Evolutionary conservation across 1,140 invertebrate genomes (phyloP), one percentile per base, ranked within the genome.

Genomic region (Microplitis mediator): DNA sequence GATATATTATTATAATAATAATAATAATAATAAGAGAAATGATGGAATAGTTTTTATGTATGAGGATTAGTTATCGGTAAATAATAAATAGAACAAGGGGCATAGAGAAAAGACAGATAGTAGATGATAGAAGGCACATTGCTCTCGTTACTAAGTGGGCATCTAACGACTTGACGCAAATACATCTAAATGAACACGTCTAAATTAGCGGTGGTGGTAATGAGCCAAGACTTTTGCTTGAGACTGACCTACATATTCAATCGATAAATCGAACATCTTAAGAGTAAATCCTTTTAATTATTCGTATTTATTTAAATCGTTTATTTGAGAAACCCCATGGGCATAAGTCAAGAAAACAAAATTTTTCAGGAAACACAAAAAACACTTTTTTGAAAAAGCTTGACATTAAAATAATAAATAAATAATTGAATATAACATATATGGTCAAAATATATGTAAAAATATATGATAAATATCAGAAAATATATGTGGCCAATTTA

Each of bases 161-260:
- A 71, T 73, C 77, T 81, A 80, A 79, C 77, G 76, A 78, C 77
- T 71, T 69, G 61, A 72, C 72, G 75, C 70, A 80, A 75, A 75
- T 78, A 78, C 75, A 71, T 82, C 69, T 78, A 77, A 81, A 81
- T 76, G 73, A 76, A 80, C 75, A 82, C 75, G 72, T 80, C 79
- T 80, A 82, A 82, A 82, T 82, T 76, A 77, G 76, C 80, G 77
- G 76, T 78, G 71, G 74, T 72, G 72, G 73, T 77, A 78, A 79
- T 76, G 80, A 79, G 80, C 80, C 80, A 82, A 82, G 77, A 78
- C 36, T 69, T 54, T 70, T 31, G 35, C 61, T 70, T 39, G 50
- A 69, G 45, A 51, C 61, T 73, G 68, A 45, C 74, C 74, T 75
- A 75, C 71, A 75, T 75, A 45, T 70, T 70, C 35, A 11, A 68